Evolutionary conservation across 2,888 invertebrate species (phyloP), one percentile per base, ranked within the genome.

Genomic region (Eustalomyia histrio): DNA sequence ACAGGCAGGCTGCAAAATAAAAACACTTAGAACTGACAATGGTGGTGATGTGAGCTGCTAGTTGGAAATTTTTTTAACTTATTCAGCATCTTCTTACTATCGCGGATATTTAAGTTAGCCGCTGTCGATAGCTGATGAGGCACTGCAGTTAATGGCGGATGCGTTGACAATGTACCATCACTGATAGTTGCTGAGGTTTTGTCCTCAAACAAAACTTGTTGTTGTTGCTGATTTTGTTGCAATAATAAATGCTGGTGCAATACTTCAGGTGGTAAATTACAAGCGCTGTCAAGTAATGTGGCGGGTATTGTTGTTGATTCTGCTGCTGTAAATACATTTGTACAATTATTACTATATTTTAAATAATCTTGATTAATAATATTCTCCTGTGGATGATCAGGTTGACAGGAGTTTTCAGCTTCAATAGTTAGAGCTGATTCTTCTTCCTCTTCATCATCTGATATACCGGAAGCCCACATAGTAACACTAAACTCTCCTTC

Each of bases 401-500:
- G 73, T 8, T 74, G 58, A 50, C 96, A 96, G 4, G 90, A 97
- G 97, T 10, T 95, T 95, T 87, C 95, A 96, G 14, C 85, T 18
- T 73, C 24, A 43, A 58, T 35, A 35, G 96, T 96, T 29, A 29
- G 29, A 92, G 95, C 95, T 87, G 96, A 96, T 86, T 95, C 95
- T 29, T 87, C 84, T 53, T 93, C 68, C 91, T 92, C 3, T 95
- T 97, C 0, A 96, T 96, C 83, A 24, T 88, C 88, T 0, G 88
- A 89, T 65, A 87, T 88, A 0, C 89, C 79, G n/a, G 89, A 86
- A 33, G 98, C 97, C 98, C 98, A 98, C 96, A 98, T 97, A 81
- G 98, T 97, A 80, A 97, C 97, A 61, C 95, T 97, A 91, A 98
- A 98, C 92, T 98, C 97, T 68, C 98, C 98, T 92, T 98, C 98